Base-by-base conservation (phyloP, 2,113 vertebrate species). In the Stercorarius parasiticus region DNA sequence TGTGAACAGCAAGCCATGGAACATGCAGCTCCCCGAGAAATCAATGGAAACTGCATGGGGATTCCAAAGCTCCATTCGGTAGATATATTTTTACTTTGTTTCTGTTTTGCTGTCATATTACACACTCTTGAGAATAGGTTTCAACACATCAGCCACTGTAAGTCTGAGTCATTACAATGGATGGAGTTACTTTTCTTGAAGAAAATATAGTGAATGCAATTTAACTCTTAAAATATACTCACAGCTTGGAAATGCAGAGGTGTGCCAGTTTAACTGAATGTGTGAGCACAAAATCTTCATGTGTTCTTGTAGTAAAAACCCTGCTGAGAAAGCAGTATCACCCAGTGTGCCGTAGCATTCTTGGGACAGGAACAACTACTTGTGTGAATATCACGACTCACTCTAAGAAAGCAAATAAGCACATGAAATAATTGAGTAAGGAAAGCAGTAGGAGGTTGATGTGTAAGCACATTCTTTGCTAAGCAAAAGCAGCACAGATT, bases 371-470 rank as follows among this genome's bases (percentile, higher is more conserved):
- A 95, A 73, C 84, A 42, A 80, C 70, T 55, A n/a, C 94, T 86
- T 82, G 13, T 4, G 67, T 40, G 36, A 90, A 74, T 95, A 65
- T 25, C 92, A 74, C 65, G 80, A 13, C 38, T 45, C 38, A 40
- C 19, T 18, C 38, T 82, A 77, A 83, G 83, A 64, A 82, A 83
- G 88, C 90, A 77, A 95, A 74, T 73, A 82, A 88, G 55, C 69
- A 69, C 27, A 42, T 34, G 40, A 72, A 80, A 95, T 77, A 88
- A 95, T 16, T 55, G 64, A 78, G 78, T 89, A 88, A 85, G 73
- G 91, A 95, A 94, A 69, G 56, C 65, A 94, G 84, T 82, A 86
- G 91, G 87, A 95, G 90, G 91, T 83, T 76, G 81, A 96, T 86
- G 86, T 87, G 55, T 82, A 93, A 88, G 95, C 77, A 95, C 50